A percentile compares a stretch with the other conserved stretches of the same genome.
Evolutionary conservation across 2,797 vertebrate species (phyloP).

Genomic region (Oreochromis grahami): DNA sequence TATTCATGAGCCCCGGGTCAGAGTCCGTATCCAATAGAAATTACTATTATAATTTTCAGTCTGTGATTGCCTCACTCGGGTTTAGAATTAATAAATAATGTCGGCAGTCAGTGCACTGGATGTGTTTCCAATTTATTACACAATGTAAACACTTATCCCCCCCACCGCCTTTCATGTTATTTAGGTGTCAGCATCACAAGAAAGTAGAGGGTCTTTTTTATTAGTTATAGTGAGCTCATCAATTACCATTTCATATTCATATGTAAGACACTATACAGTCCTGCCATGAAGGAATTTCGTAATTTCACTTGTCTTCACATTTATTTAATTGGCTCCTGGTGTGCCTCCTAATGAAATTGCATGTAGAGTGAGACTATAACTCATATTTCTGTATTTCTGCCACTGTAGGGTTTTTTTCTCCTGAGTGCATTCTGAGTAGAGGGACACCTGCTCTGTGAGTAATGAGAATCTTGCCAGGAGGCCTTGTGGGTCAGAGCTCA

Average conservation of each 20-base stretch:
- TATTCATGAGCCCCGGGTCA: constrained; percentile 51
- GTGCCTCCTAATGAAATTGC: constrained; percentile 27
- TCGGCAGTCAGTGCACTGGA: not conserved
- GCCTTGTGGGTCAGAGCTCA: constrained; percentile 30
- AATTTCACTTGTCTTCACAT: constrained; percentile 14
- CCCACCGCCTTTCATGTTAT: not conserved
- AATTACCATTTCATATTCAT: constrained; percentile 12
- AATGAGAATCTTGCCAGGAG: constrained; percentile 56
- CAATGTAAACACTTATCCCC: constrained; percentile 28
- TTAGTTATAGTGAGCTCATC: constrained; percentile 42
- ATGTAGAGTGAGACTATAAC: not conserved
- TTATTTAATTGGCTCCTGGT: constrained; percentile 37
- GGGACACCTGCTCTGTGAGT: constrained; percentile 29
- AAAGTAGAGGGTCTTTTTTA: constrained; percentile 14
- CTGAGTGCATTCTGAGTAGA: constrained; percentile 29
- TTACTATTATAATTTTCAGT: constrained; percentile 23
- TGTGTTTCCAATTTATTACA: constrained; percentile 37
- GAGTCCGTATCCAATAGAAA: constrained; percentile 36
- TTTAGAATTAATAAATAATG: constrained; percentile 52
- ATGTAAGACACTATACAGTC: not conserved
- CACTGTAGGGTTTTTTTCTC: not conserved
- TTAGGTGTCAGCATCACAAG: constrained; percentile 2
- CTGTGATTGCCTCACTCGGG: constrained; percentile 24
- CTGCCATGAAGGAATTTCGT: constrained; percentile 14
- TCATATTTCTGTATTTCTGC: not conserved